phyloP scores from a whole-genome alignment of 2,797 vertebrate genomes.

The Enteromius fasciolatus region DNA sequence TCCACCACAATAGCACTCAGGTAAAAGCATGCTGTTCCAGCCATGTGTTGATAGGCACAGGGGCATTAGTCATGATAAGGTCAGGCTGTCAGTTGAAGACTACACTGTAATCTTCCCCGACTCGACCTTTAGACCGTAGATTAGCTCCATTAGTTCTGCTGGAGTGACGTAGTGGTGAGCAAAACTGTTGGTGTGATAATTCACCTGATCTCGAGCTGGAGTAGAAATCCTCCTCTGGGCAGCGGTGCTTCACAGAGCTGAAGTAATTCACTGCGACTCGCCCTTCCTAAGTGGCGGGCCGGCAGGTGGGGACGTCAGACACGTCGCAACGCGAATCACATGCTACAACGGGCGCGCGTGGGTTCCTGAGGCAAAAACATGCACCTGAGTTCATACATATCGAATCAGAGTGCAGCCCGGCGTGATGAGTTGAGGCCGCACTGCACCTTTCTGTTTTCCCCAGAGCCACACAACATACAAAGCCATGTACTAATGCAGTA shows the following conservation, averaged over 20 bases:
- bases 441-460: conserved; percentile 8
- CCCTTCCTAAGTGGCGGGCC: conserved; percentile 45
- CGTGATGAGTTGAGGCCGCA: conserved; percentile 14
- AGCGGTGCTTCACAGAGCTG: conserved; percentile 43
- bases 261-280: conserved; percentile 62
- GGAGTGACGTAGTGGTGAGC: conserved; percentile 45
- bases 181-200: conserved; percentile 51
- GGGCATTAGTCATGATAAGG: conserved; percentile 67
- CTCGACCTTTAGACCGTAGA: conserved; percentile 66
- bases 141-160: conserved; percentile 69
- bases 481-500: conserved; percentile 4
- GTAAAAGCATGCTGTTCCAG: conserved; percentile 19
- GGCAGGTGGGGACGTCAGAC: conserved; percentile 45
- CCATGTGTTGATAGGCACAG: conserved; percentile 46
- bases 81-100: conserved; percentile 64
- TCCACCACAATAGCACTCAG: neutral
- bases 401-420: neutral
- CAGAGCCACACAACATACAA: neutral
- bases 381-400: conserved; percentile 42
- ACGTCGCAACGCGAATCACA: conserved; percentile 54
- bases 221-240: conserved; percentile 43
- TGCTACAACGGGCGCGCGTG: conserved; percentile 52
- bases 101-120: conserved; percentile 65
- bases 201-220: conserved; percentile 32
- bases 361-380: conserved; percentile 12